phyloP scores from a whole-genome alignment of 2,797 vertebrate species.

The Coregonus suidteri region DNA sequence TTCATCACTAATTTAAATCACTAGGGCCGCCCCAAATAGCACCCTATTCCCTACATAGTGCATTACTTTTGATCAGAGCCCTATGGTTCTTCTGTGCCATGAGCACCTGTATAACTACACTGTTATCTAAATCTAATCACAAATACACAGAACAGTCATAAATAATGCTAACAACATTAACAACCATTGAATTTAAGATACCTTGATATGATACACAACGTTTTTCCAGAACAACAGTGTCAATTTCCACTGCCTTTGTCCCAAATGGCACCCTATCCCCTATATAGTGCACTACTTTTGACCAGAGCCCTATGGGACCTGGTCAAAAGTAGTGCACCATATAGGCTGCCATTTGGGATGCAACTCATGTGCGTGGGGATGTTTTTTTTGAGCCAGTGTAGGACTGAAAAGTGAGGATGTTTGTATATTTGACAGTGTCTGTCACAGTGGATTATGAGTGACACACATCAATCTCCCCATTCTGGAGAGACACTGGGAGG shows the following conservation, averaged over 20 bases:
- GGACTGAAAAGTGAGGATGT: constrained; percentile 31
- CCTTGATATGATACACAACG: not conserved
- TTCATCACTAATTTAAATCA: not conserved
- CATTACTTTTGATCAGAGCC: not conserved
- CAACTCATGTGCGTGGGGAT: not conserved
- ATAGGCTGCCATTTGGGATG: not conserved
- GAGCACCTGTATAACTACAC: not conserved
- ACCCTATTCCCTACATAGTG: not conserved
- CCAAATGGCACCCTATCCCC: not conserved
- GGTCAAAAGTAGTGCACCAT: not conserved
- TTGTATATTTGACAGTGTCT: constrained; percentile 43
- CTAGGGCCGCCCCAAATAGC: not conserved
- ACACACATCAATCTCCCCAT: constrained; percentile 62
- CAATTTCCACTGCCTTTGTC: not conserved
- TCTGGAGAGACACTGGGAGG: constrained; percentile 27
- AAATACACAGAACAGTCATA: not conserved
- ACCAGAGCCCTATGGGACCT: not conserved
- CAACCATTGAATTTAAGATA: not conserved
- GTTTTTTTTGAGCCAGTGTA: constrained; percentile 19
- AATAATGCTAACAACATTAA: not conserved
- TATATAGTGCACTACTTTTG: not conserved
- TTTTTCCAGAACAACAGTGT: not conserved
- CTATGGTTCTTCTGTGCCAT: not conserved
- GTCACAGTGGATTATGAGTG: constrained; percentile 57
- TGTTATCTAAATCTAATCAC: constrained; percentile 3